Conservation (phyloP, 1,140 invertebrate genomes). For the Wasmannia auropunctata region DNA sequence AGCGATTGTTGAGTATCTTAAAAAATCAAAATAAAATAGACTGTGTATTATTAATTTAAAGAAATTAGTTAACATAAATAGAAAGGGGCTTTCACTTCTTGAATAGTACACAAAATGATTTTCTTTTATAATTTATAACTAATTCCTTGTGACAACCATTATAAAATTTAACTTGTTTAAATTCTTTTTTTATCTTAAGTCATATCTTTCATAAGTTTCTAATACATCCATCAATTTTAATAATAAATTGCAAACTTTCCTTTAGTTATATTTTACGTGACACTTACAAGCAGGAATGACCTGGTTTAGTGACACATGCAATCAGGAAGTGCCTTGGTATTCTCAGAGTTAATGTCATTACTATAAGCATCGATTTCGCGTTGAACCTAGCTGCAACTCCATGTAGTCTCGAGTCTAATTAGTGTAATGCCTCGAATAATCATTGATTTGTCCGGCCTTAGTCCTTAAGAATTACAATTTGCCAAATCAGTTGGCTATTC, state of each 20-base stretch:
- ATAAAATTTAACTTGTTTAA: neutral
- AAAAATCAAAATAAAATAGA: neutral
- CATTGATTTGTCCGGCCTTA: neutral
- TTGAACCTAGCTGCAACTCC: slow-evolving; percentile 14
- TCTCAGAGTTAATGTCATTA: slow-evolving; percentile 49
- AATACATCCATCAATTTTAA: neutral
- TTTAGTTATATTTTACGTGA: neutral
- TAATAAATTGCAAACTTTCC: neutral
- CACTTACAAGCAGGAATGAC: neutral
- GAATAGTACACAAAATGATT: neutral
- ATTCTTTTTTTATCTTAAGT: neutral
- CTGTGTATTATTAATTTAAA: neutral
- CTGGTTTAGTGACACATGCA: neutral
- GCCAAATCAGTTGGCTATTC: neutral
- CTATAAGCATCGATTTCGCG: slow-evolving; percentile 21
- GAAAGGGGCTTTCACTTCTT: neutral
- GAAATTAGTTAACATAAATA: neutral
- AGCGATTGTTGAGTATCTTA: too few relatives aligned
- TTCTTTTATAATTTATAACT: neutral
- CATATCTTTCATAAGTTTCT: neutral
- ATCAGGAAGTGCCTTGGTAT: slow-evolving; percentile 1
- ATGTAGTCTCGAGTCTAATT: slow-evolving; percentile 26
- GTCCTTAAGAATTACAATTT: neutral
- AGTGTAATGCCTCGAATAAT: slow-evolving; percentile 28
- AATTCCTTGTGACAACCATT: neutral